Evolutionary conservation across 2,113 vertebrate genomes (phyloP), one percentile per base, ranked within the genome.

Genomic region (Semnornis frantzii): DNA sequence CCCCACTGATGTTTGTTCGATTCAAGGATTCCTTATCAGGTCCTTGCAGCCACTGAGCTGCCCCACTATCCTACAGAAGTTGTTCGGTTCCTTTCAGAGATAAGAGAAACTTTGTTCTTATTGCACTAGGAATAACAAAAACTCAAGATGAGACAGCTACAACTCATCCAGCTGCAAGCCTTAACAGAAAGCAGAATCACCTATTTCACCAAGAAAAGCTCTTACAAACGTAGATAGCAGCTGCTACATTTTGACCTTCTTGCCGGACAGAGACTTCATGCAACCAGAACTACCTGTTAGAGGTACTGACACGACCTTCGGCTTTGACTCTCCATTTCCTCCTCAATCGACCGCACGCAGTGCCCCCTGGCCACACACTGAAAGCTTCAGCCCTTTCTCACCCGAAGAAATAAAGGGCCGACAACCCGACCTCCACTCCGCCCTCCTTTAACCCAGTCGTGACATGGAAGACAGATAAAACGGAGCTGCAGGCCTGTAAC

Each of bases 151-250:
- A 1, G 2, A 48, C 10, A 42, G 14, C 6, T 46, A 16, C n/a
- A 5, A 0, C 24, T 16, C 20, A 9, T 69, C 54, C 15, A 8
- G 16, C 25, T 20, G 34, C 1, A 1, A 1, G 2, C 34, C 9
- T 12, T 21, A n/a, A 18, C 39, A 42, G 15, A 55, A 58, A 24
- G 44, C 23, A 5, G 6, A 54, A 72, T 8, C 16, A 24, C 19
- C 6, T 8, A 5, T 16, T n/a, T 12, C 24, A 8, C n/a, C 1
- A 0, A 55, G 7, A 63, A 63, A n/a, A 30, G 5, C n/a, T 39
- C 42, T 33, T 5, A 25, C 0, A 4, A 48, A 2, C 28, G 1
- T 0, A 37, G 21, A 4, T 7, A 8, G 3, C 0, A 5, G 21
- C 37, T 14, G 8, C 52, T 1, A 2, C 0, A 5, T 21, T 18